phyloP scores from a whole-genome alignment of 2,888 invertebrate species.

The Osedax fenrisi region DNA sequence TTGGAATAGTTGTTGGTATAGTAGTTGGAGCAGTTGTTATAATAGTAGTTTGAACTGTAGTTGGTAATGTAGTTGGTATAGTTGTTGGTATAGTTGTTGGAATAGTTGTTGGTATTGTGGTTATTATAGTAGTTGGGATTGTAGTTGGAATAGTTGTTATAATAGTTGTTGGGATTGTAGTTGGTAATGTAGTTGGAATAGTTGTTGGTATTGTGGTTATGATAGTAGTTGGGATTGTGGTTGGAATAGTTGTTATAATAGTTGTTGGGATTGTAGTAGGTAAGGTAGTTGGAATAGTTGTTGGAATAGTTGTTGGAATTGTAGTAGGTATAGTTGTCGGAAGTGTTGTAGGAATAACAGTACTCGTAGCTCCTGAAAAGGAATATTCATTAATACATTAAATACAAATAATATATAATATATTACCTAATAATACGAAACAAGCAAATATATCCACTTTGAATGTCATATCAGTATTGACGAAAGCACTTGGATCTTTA shows the following conservation, averaged over 20 bases:
- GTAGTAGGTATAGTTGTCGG: background rate
- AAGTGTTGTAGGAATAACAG: background rate
- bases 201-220: background rate
- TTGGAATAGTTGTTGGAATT: background rate
- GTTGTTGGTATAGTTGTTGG: background rate
- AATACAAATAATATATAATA: background rate
- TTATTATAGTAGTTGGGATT: background rate
- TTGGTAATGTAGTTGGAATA: background rate
- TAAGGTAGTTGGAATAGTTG: background rate
- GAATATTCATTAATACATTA: background rate
- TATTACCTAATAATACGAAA: background rate
- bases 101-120: background rate
- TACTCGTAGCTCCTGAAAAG: too few relatives aligned
- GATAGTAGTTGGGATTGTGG: background rate
- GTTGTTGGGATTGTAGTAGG: background rate
- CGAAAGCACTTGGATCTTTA: background rate
- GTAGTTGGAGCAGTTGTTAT: background rate
- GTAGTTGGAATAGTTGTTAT: too few relatives aligned
- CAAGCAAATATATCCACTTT: slow-evolving; percentile 10
- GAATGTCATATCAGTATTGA: background rate
- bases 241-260: background rate
- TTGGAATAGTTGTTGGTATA: background rate
- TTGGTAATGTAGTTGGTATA: background rate
- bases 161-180: background rate
- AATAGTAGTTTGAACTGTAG: background rate